phyloP scores from a whole-genome alignment of 2,888 invertebrate genomes.

The Dasypogon diadema region DNA sequence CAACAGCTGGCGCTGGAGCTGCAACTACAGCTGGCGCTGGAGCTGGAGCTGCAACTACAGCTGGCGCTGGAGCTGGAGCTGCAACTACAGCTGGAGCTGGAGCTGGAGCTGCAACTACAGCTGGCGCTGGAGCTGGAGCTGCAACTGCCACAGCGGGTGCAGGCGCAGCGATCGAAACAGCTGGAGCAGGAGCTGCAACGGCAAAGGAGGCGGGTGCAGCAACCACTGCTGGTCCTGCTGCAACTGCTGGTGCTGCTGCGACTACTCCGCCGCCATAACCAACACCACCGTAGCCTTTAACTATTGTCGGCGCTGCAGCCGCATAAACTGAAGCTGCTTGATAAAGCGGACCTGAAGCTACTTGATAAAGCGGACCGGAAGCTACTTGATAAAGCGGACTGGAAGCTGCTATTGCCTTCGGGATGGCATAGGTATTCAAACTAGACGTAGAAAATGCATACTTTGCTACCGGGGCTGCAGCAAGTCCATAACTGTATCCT shows the following conservation, averaged over 20 bases:
- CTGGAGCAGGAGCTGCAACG: slow-evolving; percentile 13
- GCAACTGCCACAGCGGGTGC: background rate
- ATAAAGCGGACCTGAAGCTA: slow-evolving; percentile 42
- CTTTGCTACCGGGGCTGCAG: slow-evolving; percentile 50
- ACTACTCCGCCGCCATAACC: background rate
- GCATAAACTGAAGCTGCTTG: slow-evolving; percentile 45
- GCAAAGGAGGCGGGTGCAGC: slow-evolving; percentile 51
- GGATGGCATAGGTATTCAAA: slow-evolving; percentile 14
- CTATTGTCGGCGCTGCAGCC: slow-evolving; percentile 32
- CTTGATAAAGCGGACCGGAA: slow-evolving; percentile 39
- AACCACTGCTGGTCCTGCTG: slow-evolving; percentile 53
- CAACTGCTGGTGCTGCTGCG: background rate
- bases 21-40: slow-evolving; percentile 54
- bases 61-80: slow-evolving; percentile 53
- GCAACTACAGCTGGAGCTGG: slow-evolving; percentile 50
- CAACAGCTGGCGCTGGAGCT: slow-evolving; percentile 58
- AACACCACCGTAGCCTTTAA: slow-evolving; percentile 20
- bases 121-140: slow-evolving; percentile 6
- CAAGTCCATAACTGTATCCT: slow-evolving; percentile 1
- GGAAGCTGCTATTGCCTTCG: slow-evolving; percentile 32
- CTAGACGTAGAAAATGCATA: slow-evolving; percentile 19
- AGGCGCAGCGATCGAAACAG: slow-evolving; percentile 19
- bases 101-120: slow-evolving; percentile 53
- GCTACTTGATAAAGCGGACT: slow-evolving; percentile 45
- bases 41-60: slow-evolving; percentile 56